phyloP scores from a whole-genome alignment of 2,113 vertebrate species.

The Aphyosemion australe region DNA sequence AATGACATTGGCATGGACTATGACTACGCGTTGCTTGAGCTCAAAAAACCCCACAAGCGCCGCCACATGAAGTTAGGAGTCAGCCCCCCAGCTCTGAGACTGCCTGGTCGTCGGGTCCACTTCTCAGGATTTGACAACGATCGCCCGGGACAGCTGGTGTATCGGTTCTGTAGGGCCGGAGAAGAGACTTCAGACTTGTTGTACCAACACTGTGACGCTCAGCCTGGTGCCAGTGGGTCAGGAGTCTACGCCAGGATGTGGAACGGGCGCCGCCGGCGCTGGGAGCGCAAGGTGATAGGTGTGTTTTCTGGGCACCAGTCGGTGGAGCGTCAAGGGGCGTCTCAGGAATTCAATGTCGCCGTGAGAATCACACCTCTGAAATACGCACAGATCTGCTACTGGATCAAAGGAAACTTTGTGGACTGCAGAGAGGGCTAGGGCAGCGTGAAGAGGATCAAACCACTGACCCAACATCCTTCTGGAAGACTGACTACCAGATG shows the following conservation, averaged over 20 bases:
- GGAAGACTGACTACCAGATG: not conserved
- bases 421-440: slow-evolving; percentile 94
- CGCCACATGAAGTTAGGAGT: slow-evolving; percentile 96
- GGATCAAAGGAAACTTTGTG: slow-evolving; percentile 97
- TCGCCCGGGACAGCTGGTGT: slow-evolving; percentile 89
- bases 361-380: slow-evolving; percentile 97
- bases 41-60: slow-evolving; percentile 94
- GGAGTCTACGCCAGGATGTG: slow-evolving; percentile 96
- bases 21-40: slow-evolving; percentile 95
- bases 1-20: slow-evolving; percentile 99
- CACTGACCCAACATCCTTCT: slow-evolving; percentile 1
- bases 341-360: slow-evolving; percentile 95
- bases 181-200: slow-evolving; percentile 93
- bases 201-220: slow-evolving; percentile 95
- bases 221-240: slow-evolving; percentile 94
- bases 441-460: not conserved
- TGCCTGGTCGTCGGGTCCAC: slow-evolving; percentile 91
- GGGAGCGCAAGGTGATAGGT: slow-evolving; percentile 96
- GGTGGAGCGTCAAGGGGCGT: slow-evolving; percentile 90
- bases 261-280: slow-evolving; percentile 85
- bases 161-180: slow-evolving; percentile 91
- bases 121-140: slow-evolving; percentile 97
- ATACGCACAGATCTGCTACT: slow-evolving; percentile 98
- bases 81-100: slow-evolving; percentile 84
- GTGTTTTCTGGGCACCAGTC: slow-evolving; percentile 98